Base-by-base conservation (phyloP, 2,797 vertebrate genomes). In the Danionella dracula region DNA sequence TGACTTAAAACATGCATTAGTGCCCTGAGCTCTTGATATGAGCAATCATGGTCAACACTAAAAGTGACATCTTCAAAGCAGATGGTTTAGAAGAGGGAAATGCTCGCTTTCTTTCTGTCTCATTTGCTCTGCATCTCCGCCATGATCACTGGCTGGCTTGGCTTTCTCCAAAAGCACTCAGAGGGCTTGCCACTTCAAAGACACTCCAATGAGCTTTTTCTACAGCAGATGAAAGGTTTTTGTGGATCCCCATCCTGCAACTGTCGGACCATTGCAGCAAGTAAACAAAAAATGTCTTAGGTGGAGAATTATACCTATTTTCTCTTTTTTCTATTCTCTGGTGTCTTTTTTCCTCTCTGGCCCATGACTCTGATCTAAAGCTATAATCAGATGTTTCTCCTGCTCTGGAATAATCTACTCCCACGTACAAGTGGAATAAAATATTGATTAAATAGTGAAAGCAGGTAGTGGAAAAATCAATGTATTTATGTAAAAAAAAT, bases 1-100 rank as follows among this genome's bases (percentile, higher is more conserved):
- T 81, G 81, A 83, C 82, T 78, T 74, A 40, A 60, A 76, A 54
- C 38, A 65, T 79, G 73, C 83, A 86, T 83, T 79, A 84, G 79
- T 74, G 42, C 77, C 71, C 44, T 42, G 46, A 41, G 23, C 17
- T 61, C 54, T 37, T 72, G 65, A 69, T 69, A 69, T 66, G 66
- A 65, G 56, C 66, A 74, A 76, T 71, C 74, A 68, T 64, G 50
- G 20, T 67, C 49, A 48, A 68, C 42, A 37, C 48, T 46, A 63
- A 79, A 76, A 77, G 66, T 71, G 72, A 56, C 68, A 66, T 64
- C 73, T 72, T 77, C 71, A 79, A 76, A 78, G 76, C 66, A 61
- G 65, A 48, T 64, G 62, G 34, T 50, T 74, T 50, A 45, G 65
- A 70, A 11, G 65, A 68, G 50, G 72, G 69, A 67, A 76, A 78